Evolutionary conservation across 2,797 vertebrate genomes (phyloP).

Genomic region (Rallus crepitans): DNA sequence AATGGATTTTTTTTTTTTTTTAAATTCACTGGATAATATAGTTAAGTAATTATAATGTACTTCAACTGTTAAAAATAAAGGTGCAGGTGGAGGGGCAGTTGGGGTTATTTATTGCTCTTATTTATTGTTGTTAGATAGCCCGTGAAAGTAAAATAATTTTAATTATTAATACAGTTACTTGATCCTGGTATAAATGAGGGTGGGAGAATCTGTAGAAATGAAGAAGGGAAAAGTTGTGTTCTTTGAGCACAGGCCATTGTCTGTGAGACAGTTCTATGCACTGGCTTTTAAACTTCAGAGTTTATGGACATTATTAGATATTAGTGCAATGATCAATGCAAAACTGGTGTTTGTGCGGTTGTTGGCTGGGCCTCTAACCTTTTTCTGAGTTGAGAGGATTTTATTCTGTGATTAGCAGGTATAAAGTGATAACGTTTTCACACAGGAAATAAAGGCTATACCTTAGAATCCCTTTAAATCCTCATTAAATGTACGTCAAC

Average conservation of each 20-base stretch:
- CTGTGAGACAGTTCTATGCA: background rate
- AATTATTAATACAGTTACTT: background rate
- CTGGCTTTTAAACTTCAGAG: background rate
- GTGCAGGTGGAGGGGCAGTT: background rate
- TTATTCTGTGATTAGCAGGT: background rate
- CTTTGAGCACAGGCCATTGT: background rate
- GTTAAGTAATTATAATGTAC: background rate
- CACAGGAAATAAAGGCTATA: background rate
- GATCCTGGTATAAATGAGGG: background rate
- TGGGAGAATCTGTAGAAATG: background rate
- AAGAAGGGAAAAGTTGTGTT: accelerated
- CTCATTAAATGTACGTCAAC: background rate
- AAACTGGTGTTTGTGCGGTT: background rate
- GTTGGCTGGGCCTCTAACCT: background rate
- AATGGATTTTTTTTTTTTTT: background rate
- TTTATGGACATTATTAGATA: background rate
- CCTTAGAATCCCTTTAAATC: background rate
- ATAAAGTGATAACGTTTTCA: background rate
- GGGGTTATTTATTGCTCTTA: background rate
- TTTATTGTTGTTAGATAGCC: background rate
- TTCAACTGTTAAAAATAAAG: background rate
- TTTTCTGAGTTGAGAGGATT: background rate
- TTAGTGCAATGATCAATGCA: background rate
- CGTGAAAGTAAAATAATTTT: background rate
- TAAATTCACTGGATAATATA: background rate